Conservation (phyloP, 1,140 invertebrate genomes). For the Gryon sp. region DNA sequence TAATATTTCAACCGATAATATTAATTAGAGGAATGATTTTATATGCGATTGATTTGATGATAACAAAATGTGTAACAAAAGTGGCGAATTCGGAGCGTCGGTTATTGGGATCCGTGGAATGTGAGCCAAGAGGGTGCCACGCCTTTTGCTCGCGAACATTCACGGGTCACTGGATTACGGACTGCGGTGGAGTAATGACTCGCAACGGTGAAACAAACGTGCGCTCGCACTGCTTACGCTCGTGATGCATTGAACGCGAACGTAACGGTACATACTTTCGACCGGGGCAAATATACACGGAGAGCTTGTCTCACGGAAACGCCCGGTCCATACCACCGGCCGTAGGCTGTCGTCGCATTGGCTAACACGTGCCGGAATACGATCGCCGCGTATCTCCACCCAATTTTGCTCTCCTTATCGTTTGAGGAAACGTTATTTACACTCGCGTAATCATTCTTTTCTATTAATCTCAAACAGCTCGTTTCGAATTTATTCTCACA, state of each 20-base stretch:
- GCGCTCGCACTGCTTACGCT: slow-evolving; percentile 47
- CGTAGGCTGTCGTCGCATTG: slow-evolving; percentile 46
- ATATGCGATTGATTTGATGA: slow-evolving; percentile 7
- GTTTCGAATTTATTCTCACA: slow-evolving; percentile 39
- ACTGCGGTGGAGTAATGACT: slow-evolving; percentile 51
- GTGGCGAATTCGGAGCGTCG: slow-evolving; percentile 27
- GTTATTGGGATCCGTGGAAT: slow-evolving; percentile 60
- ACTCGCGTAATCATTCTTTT: slow-evolving; percentile 44
- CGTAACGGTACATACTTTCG: slow-evolving; percentile 61
- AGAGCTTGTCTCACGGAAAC: slow-evolving; percentile 58
- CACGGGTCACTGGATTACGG: slow-evolving; percentile 60
- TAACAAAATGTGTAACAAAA: slow-evolving; percentile 45
- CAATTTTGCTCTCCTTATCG: slow-evolving; percentile 53
- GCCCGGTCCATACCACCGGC: slow-evolving; percentile 26
- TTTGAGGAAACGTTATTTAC: slow-evolving; percentile 53
- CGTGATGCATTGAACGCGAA: slow-evolving; percentile 57
- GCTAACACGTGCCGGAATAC: slow-evolving; percentile 57
- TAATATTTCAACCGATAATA: no score
- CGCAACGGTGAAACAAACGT: slow-evolving; percentile 59
- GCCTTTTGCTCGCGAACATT: slow-evolving; percentile 72
- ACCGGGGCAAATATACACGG: no score
- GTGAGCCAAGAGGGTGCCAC: slow-evolving; percentile 70
- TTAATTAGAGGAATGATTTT: no score
- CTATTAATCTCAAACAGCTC: slow-evolving; percentile 13
- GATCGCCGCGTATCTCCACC: slow-evolving; percentile 37